Percentiles rank a stretch among this genome's conserved stretches.
These are phyloP conservation scores for Parthenolecanium corni DNA, from an alignment of 2,888 invertebrate genomes.

Conservation along the genomic window DNA sequence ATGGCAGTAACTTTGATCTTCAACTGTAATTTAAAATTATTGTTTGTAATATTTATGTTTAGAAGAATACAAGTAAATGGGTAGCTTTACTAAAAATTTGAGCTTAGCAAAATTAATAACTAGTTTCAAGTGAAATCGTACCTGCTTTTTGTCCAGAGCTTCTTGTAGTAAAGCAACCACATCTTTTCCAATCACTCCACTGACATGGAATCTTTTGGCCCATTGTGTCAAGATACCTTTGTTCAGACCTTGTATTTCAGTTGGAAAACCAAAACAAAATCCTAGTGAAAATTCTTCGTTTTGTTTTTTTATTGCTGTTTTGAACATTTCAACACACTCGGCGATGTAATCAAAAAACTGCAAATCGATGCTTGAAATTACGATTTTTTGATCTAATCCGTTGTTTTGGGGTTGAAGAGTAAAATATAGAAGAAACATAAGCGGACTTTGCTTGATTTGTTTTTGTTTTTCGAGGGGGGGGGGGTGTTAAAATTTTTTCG, in stretches of 20 bases:
- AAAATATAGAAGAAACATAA: no score
- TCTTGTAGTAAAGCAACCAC: conserved; percentile 55
- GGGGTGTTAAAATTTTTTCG: no score
- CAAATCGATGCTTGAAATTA: no score
- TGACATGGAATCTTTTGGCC: conserved; percentile 72
- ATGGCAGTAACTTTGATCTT: conserved; percentile 13
- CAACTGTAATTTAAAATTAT: background rate
- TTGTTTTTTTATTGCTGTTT: conserved; percentile 14
- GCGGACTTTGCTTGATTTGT: no score
- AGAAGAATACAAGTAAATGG: no score
- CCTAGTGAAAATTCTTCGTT: conserved; percentile 53
- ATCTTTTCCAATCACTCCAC: conserved; percentile 56
- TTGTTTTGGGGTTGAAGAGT: no score
- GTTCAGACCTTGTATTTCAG: conserved; percentile 59
- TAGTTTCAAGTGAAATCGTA: no score
- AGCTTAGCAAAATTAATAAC: no score
- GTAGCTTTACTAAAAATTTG: no score
- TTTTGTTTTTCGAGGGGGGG: no score
- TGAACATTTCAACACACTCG: conserved; percentile 11
- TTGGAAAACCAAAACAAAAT: conserved; percentile 77
- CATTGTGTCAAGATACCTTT: conserved; percentile 65
- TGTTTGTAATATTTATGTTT: background rate
- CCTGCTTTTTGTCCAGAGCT: conserved; percentile 14
- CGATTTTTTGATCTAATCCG: no score
- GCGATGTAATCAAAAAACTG: conserved; percentile 24